A percentile compares a stretch with the other conserved stretches of the same genome.
These are phyloP conservation scores for Thecocarcelia acutangulata DNA, from an alignment of 2,888 invertebrate species.

Conservation along the genomic window DNA sequence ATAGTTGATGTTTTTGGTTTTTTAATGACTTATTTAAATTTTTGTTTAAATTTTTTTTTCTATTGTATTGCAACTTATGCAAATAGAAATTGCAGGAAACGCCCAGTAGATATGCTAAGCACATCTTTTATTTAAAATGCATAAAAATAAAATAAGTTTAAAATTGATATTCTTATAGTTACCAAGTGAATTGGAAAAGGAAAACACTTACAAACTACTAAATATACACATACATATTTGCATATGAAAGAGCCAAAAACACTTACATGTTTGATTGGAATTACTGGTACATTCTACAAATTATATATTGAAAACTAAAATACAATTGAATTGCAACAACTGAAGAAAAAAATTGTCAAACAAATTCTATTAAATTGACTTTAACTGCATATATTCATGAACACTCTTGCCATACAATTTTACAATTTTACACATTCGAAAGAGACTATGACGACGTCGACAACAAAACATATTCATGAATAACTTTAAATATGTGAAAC, in stretches of 20 bases:
- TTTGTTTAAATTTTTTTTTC: background rate
- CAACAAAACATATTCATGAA: slow-evolving; percentile 50
- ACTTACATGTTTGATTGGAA: slow-evolving; percentile 52
- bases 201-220: slow-evolving; percentile 23
- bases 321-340: slow-evolving; percentile 50
- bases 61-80: background rate
- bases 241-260: slow-evolving; percentile 18
- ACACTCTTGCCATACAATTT: slow-evolving; percentile 16
- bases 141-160: slow-evolving; percentile 52
- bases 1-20: background rate
- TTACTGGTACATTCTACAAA: slow-evolving; percentile 48
- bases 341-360: slow-evolving; percentile 18
- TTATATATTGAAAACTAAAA: slow-evolving; percentile 49
- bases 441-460: slow-evolving; percentile 22
- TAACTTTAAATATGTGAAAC: slow-evolving; percentile 57
- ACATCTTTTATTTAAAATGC: slow-evolving; percentile 21
- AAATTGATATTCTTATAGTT: slow-evolving; percentile 50
- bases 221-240: background rate
- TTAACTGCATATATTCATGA: slow-evolving; percentile 55
- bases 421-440: slow-evolving; percentile 25
- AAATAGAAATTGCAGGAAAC: slow-evolving; percentile 8
- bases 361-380: slow-evolving; percentile 52
- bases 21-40: background rate
- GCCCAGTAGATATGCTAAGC: slow-evolving; percentile 19
- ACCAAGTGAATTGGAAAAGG: slow-evolving; percentile 37